Evolutionary conservation across 2,797 vertebrate species (phyloP).

Genomic region (Ambastaia sidthimunki): DNA sequence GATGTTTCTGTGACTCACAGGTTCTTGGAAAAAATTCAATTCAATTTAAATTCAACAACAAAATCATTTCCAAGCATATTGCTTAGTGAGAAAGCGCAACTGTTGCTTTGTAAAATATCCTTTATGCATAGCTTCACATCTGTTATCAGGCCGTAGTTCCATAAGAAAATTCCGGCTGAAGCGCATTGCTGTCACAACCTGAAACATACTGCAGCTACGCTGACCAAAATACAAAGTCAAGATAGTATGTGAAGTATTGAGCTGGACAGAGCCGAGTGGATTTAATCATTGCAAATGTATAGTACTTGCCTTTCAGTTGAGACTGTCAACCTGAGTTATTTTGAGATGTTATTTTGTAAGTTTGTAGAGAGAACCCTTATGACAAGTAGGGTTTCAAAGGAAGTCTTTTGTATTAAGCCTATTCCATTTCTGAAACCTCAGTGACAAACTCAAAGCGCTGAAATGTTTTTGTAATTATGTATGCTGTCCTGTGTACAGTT

Average conservation of each 20-base stretch:
- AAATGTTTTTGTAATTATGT: constrained; percentile 54
- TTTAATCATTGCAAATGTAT: constrained; percentile 52
- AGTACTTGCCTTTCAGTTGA: constrained; percentile 49
- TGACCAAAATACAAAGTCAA: constrained; percentile 40
- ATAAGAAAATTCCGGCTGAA: not conserved
- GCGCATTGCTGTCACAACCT: constrained; percentile 9
- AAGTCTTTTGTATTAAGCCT: constrained; percentile 46
- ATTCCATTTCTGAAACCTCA: constrained; percentile 40
- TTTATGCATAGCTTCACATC: constrained; percentile 44
- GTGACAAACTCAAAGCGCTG: constrained; percentile 1
- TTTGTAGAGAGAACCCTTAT: constrained; percentile 45
- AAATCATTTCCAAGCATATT: constrained; percentile 38
- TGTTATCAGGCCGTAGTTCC: constrained; percentile 43
- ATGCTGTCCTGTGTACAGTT: constrained; percentile 54
- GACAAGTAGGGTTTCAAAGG: constrained; percentile 33
- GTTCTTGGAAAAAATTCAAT: constrained; percentile 46
- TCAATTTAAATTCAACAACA: constrained; percentile 47
- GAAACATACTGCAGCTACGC: constrained; percentile 10
- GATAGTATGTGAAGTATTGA: constrained; percentile 30
- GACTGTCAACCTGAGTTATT: constrained; percentile 50
- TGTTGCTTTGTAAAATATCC: constrained; percentile 58
- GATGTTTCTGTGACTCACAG: constrained; percentile 53
- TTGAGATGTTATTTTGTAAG: constrained; percentile 49
- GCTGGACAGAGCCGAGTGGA: constrained; percentile 35
- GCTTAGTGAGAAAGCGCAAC: constrained; percentile 40